These are phyloP conservation scores for Dryas iulia DNA, from an alignment of 1,140 invertebrate genomes.

Conservation along the genomic window DNA sequence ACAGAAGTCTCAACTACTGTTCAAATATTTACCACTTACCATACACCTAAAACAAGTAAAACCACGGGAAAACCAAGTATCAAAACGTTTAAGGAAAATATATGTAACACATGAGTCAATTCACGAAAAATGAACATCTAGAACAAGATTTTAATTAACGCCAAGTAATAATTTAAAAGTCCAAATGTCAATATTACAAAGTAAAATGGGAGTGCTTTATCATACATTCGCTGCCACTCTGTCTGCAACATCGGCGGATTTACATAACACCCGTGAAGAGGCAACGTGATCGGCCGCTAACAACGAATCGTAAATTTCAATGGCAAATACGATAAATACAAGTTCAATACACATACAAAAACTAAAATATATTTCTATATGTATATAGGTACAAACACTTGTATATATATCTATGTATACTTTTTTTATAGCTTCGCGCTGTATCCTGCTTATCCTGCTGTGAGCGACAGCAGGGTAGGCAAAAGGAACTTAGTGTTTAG, in stretches of 20 bases:
- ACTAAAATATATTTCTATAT: neutral
- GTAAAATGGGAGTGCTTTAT: slow-evolving; percentile 8
- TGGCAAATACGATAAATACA: slow-evolving; percentile 51
- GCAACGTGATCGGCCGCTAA: slow-evolving; percentile 48
- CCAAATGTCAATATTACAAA: slow-evolving; percentile 27
- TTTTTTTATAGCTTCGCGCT: too few relatives aligned
- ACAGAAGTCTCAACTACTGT: neutral
- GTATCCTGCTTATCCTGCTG: too few relatives aligned
- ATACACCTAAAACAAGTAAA: neutral
- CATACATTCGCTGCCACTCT: slow-evolving; percentile 55
- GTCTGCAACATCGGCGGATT: slow-evolving; percentile 59
- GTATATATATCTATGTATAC: too few relatives aligned
- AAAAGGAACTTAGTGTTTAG: too few relatives aligned
- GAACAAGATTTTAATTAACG: slow-evolving; percentile 28
- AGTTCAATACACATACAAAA: neutral
- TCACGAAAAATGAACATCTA: neutral
- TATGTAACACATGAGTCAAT: slow-evolving; percentile 3
- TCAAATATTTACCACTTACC: neutral
- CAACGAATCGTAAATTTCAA: slow-evolving; percentile 36
- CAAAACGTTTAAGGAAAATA: slow-evolving; percentile 1
- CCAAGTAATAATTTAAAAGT: slow-evolving; percentile 18
- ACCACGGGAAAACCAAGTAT: neutral
- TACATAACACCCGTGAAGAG: slow-evolving; percentile 46
- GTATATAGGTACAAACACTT: neutral
- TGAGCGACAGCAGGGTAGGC: too few relatives aligned